phyloP scores from a whole-genome alignment of 1,140 invertebrate species.

The Linepithema humile region DNA sequence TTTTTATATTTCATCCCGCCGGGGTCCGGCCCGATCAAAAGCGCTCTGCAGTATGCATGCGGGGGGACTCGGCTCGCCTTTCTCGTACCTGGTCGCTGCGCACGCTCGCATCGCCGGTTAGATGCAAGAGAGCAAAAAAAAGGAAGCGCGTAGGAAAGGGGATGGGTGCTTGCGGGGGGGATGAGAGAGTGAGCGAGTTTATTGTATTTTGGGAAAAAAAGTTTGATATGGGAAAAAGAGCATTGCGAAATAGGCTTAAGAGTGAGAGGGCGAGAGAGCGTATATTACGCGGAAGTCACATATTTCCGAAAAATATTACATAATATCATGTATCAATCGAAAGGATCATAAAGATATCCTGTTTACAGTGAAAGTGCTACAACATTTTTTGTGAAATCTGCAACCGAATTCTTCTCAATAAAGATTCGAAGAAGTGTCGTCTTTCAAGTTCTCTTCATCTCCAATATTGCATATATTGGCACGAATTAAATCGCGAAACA shows the following conservation, averaged over 20 bases:
- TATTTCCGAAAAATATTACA: constrained; percentile 16
- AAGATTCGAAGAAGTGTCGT: background rate
- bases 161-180: background rate
- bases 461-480: too few species aligned
- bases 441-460: too few species aligned
- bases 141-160: constrained; percentile 40
- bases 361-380: too few species aligned
- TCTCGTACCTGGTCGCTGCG: constrained; percentile 59
- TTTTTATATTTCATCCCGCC: constrained; percentile 77
- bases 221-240: background rate
- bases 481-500: background rate
- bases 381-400: background rate
- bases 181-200: constrained; percentile 20
- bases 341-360: background rate
- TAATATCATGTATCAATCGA: background rate
- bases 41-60: constrained; percentile 75
- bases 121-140: constrained; percentile 60
- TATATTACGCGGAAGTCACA: constrained; percentile 1
- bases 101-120: constrained; percentile 48
- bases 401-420: background rate
- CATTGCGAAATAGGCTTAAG: constrained; percentile 33
- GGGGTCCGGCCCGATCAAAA: constrained; percentile 75
- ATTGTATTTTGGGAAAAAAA: constrained; percentile 51
- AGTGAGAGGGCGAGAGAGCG: constrained; percentile 10
- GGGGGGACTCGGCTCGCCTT: constrained; percentile 64